Conservation (phyloP, 2,113 vertebrate species). For the Centropristis striata region DNA sequence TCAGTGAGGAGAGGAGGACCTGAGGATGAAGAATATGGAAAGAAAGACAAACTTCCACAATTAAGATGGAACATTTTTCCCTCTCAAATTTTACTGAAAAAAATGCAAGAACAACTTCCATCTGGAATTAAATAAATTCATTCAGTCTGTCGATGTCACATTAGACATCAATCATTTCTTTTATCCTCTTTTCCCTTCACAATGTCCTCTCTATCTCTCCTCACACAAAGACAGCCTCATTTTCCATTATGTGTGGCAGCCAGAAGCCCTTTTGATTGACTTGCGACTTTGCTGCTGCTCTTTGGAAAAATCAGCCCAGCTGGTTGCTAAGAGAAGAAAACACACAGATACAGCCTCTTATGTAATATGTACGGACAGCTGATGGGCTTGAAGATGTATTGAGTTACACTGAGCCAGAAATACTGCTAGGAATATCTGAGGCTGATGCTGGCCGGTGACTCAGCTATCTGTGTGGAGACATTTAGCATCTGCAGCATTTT, state of each 20-base stretch:
- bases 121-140: not conserved
- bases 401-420: constrained; percentile 29
- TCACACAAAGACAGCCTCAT: constrained; percentile 44
- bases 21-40: constrained; percentile 12
- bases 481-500: constrained; percentile 14
- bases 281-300: constrained; percentile 40
- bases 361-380: constrained; percentile 56
- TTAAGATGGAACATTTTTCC: no score
- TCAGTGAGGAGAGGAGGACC: constrained; percentile 83
- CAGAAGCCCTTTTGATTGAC: constrained; percentile 18
- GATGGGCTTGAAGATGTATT: constrained; percentile 16
- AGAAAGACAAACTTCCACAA: not conserved
- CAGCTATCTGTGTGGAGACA: constrained; percentile 2
- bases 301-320: constrained; percentile 33
- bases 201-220: constrained; percentile 2
- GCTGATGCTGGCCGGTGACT: constrained; percentile 11
- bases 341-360: constrained; percentile 55
- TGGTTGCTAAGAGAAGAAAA: constrained; percentile 77
- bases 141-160: constrained; percentile 13
- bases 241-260: constrained; percentile 53
- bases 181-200: not conserved
- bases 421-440: constrained; percentile 2
- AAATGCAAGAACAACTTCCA: not conserved
- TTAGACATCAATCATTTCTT: not conserved
- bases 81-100: not conserved